Evolutionary conservation across 2,888 invertebrate genomes (phyloP).

Genomic region (Ennomos quercinarius): DNA sequence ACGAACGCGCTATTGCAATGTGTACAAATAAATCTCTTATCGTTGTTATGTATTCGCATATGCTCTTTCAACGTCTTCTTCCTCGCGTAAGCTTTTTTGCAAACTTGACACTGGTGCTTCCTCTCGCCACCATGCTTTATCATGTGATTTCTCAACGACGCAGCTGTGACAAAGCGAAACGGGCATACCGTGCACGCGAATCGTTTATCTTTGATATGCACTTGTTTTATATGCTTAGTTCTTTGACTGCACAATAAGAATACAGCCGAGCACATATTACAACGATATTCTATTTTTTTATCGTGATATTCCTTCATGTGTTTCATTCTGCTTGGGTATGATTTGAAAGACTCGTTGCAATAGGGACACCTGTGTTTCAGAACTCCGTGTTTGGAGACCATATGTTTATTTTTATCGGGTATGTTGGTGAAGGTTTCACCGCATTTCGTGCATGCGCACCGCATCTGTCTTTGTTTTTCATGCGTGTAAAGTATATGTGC

Average conservation of each 20-base stretch:
- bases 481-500: constrained; percentile 63
- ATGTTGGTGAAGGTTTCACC: constrained; percentile 57
- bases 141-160: constrained; percentile 66
- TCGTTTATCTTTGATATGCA: constrained; percentile 65
- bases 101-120: constrained; percentile 48
- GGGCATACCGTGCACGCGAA: constrained; percentile 64
- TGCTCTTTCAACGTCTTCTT: constrained; percentile 68
- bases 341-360: constrained; percentile 53
- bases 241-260: constrained; percentile 8
- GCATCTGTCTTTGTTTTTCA: constrained; percentile 26
- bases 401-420: constrained; percentile 59
- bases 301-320: constrained; percentile 30
- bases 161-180: constrained; percentile 62
- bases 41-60: constrained; percentile 74
- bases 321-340: constrained; percentile 54
- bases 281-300: constrained; percentile 14
- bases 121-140: constrained; percentile 64
- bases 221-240: constrained; percentile 64
- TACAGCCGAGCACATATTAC: constrained; percentile 6
- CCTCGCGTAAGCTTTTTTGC: constrained; percentile 55
- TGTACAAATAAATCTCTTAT: constrained; percentile 75
- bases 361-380: constrained; percentile 46
- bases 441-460: constrained; percentile 65
- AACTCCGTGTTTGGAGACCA: constrained; percentile 56
- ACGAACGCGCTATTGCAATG: constrained; percentile 71